These are phyloP conservation scores for Poeciliopsis retropinna DNA, from an alignment of 2,113 vertebrate species.

Conservation along the genomic window DNA sequence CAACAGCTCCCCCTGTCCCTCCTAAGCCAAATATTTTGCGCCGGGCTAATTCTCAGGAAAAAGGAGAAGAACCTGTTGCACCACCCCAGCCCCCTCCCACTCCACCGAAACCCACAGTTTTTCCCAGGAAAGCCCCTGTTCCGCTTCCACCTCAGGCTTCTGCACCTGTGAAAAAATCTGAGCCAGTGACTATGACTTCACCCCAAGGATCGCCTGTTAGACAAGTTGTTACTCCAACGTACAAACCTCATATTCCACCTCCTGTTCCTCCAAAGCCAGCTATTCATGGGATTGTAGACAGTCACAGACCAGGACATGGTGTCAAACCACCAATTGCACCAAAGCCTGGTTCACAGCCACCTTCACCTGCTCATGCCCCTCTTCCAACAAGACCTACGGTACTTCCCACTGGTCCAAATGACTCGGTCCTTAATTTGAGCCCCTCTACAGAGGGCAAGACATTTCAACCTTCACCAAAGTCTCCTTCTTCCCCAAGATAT, in stretches of 20 bases:
- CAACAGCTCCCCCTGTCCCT: constrained; percentile 81
- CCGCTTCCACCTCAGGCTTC: constrained; percentile 78
- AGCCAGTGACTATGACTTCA: constrained; percentile 65
- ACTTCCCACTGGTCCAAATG: constrained; percentile 75
- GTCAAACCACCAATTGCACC: constrained; percentile 92
- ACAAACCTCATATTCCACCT: constrained; percentile 86
- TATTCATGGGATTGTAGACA: constrained; percentile 88
- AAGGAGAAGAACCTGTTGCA: constrained; percentile 80
- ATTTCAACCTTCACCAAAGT: constrained; percentile 86
- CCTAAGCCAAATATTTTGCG: constrained; percentile 84
- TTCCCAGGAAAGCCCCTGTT: constrained; percentile 85
- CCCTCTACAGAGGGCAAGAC: constrained; percentile 84
- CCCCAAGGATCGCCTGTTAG: constrained; percentile 69
- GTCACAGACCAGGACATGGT: constrained; percentile 82
- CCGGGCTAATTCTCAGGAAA: constrained; percentile 87
- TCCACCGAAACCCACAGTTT: constrained; percentile 88
- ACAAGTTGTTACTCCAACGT: constrained; percentile 70
- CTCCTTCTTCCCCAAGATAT: constrained; percentile 87
- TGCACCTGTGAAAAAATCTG: constrained; percentile 53
- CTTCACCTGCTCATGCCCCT: constrained; percentile 77
- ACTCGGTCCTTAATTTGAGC: constrained; percentile 89
- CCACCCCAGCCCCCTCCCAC: constrained; percentile 89
- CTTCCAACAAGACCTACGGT: constrained; percentile 79
- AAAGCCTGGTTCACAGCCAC: constrained; percentile 85
- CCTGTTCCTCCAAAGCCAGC: constrained; percentile 95